Conservation (phyloP, 2,797 vertebrate genomes). For the Chelon auratus region DNA sequence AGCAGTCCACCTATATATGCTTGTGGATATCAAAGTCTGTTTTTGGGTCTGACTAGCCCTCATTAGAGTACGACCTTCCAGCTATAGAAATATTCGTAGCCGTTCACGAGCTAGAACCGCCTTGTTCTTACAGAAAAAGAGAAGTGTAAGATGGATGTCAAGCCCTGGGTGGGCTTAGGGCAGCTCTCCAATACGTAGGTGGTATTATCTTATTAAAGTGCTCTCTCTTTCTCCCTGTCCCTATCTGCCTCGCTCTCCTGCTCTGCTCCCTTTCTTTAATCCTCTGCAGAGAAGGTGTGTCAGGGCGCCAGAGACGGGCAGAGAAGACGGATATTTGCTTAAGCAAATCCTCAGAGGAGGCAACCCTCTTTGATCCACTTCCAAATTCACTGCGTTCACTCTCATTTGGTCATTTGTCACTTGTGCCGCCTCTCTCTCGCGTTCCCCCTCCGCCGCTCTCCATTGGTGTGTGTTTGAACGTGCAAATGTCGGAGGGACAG, state of each 20-base stretch:
- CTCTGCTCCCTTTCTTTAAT: conserved; percentile 67
- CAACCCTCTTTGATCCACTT: conserved; percentile 76
- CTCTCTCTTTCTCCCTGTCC: conserved; percentile 44
- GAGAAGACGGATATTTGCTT: conserved; percentile 78
- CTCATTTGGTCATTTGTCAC: conserved; percentile 70
- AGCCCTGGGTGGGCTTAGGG: conserved; percentile 55
- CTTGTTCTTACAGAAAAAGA: conserved; percentile 40
- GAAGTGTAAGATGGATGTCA: conserved; percentile 53
- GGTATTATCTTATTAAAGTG: conserved; percentile 71
- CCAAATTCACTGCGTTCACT: conserved; percentile 66
- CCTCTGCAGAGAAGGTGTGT: conserved; percentile 75
- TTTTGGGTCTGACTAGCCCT: conserved; percentile 30
- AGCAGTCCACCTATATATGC: background rate
- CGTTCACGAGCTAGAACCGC: conserved; percentile 34
- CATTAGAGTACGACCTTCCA: conserved; percentile 34
- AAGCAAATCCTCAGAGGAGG: conserved; percentile 74
- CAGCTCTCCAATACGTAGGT: conserved; percentile 55
- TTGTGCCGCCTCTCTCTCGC: conserved; percentile 23
- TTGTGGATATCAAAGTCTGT: conserved; percentile 14
- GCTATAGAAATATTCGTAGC: conserved; percentile 19
- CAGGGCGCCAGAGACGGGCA: conserved; percentile 37
- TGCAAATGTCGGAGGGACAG: conserved; percentile 16
- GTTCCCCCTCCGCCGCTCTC: conserved; percentile 9
- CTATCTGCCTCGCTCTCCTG: conserved; percentile 53
- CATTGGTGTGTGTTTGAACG: conserved; percentile 11